Conservation (phyloP, 2,888 invertebrate species). For the Autographa pulchrina region DNA sequence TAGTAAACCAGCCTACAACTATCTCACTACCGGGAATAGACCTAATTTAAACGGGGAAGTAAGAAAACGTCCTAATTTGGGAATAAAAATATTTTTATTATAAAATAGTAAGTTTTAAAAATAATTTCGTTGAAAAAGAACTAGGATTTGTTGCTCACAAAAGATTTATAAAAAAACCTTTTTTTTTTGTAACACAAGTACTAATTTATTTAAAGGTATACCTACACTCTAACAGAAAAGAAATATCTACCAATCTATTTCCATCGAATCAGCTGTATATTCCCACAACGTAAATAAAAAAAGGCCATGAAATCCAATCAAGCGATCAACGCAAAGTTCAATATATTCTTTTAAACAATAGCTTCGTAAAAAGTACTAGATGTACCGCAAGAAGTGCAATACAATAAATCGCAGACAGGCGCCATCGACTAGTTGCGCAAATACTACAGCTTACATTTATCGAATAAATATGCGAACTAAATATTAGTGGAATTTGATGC, state of each 20-base stretch:
- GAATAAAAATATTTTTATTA: too few species aligned
- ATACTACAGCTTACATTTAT: conserved; percentile 53
- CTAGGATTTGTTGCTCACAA: too few species aligned
- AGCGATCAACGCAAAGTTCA: conserved; percentile 46
- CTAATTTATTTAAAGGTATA: neutral
- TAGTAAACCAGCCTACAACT: too few species aligned
- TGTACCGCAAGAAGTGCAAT: conserved; percentile 40
- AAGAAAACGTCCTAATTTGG: too few species aligned
- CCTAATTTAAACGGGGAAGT: too few species aligned
- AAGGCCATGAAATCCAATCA: conserved; percentile 38
- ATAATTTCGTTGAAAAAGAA: too few species aligned
- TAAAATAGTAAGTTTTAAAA: too few species aligned
- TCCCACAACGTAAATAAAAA: conserved; percentile 46
- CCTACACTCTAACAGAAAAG: conserved; percentile 6
- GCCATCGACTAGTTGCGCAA: conserved; percentile 36
- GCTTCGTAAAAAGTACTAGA: conserved; percentile 27
- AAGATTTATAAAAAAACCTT: too few species aligned
- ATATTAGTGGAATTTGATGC: conserved; percentile 65
- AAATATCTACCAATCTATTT: neutral
- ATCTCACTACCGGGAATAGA: too few species aligned
- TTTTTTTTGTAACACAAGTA: neutral
- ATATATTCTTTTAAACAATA: conserved; percentile 37
- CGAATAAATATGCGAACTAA: conserved; percentile 50
- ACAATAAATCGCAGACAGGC: conserved; percentile 31
- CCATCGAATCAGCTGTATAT: conserved; percentile 23